Evolutionary conservation across 2,888 invertebrate species (phyloP), one percentile per base, ranked within the genome.

Genomic region (Crematogaster levior): DNA sequence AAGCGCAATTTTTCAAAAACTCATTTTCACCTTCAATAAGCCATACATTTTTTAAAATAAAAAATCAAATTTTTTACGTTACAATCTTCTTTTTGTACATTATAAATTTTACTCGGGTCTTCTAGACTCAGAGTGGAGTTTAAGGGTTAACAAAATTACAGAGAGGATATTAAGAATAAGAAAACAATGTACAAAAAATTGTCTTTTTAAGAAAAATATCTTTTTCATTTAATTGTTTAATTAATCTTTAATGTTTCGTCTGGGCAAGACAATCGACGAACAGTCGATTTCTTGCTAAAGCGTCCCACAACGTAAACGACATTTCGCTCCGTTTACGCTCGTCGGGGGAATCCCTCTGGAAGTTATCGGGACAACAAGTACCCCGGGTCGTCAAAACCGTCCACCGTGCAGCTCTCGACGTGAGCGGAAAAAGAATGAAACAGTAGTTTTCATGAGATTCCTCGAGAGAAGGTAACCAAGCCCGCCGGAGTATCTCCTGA

Each of bases 381-480:
- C 43, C 51, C 30, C 34, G 46, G 51, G 46, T 30, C 53, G 34
- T n/a, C n/a, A 77, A 68, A 68, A 43, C 21, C 68, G 68, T 79
- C 77, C 77, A 68, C 18, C 27, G 77, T 56, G 77, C 77, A 68
- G 77, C 43, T 77, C 66, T 65, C 53, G 75, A n/a, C 30, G 66
- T 68, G 77, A 34, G 68, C 65, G 65, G 51, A 27, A 75, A 79
- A 79, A 68, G 74, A 75, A 75, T 51, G 68, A 79, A 68, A 79
- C 51, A 68, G 21, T 79, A 68, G 4, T 68, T 68, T 68, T 79
- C 77, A 68, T 79, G 43, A 79, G 56, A 79, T 56, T 56, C 21
- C 56, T 58, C 34, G 68, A 21, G 68, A 77, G 56, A 77, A 56
- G 43, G 43, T 68, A 48, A 46, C 18, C 43, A 30, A 68, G 77